These are phyloP conservation scores for Thymelicus acteon DNA, from an alignment of 2,888 invertebrate species.

Conservation along the genomic window DNA sequence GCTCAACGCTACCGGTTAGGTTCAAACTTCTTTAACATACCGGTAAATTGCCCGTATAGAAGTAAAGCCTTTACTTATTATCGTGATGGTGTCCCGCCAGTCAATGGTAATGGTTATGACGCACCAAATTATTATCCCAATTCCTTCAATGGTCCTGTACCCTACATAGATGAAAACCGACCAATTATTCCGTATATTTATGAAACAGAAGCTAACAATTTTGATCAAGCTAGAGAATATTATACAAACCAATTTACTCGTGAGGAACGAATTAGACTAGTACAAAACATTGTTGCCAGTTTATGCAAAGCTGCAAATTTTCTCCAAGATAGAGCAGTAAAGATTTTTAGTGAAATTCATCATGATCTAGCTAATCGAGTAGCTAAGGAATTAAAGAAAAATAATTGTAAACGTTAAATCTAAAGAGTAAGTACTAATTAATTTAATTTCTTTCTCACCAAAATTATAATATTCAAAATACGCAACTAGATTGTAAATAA, in stretches of 20 bases:
- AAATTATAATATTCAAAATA: too few species aligned
- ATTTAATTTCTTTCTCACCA: too few species aligned
- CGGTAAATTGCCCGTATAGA: slow-evolving; percentile 95
- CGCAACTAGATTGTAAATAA: too few species aligned
- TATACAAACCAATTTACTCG: slow-evolving; percentile 88
- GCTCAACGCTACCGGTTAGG: slow-evolving; percentile 94
- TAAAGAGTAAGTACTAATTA: too few species aligned
- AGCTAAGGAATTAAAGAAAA: neutral
- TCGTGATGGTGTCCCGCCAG: slow-evolving; percentile 91
- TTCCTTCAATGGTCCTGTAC: slow-evolving; percentile 92
- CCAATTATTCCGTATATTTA: slow-evolving; percentile 78
- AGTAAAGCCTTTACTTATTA: slow-evolving; percentile 88
- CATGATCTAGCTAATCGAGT: slow-evolving; percentile 85
- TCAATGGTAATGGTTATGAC: slow-evolving; percentile 89
- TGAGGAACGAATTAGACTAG: slow-evolving; percentile 88
- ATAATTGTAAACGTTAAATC: neutral
- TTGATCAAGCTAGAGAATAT: slow-evolving; percentile 90
- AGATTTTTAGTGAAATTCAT: slow-evolving; percentile 90
- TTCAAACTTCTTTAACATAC: slow-evolving; percentile 93
- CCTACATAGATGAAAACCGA: slow-evolving; percentile 82
- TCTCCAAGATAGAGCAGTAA: slow-evolving; percentile 91
- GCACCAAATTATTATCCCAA: slow-evolving; percentile 97
- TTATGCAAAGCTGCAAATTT: slow-evolving; percentile 85
- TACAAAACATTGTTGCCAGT: slow-evolving; percentile 90
- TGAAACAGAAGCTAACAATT: slow-evolving; percentile 93